Conservation (phyloP, 2,113 vertebrate species). For the Peromyscus polionotus region DNA sequence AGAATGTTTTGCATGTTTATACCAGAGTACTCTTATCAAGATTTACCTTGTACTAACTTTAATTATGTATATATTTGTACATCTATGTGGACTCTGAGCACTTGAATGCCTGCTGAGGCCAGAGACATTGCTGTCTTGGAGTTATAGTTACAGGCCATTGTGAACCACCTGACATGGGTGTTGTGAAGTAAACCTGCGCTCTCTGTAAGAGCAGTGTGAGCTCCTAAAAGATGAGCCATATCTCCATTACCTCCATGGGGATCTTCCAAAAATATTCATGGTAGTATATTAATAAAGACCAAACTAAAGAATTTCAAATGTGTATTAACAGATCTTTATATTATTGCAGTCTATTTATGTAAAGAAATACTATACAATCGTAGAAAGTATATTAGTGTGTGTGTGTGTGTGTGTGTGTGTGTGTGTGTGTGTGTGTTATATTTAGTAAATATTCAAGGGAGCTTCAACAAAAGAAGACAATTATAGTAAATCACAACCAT, state of each 20-base stretch:
- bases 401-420: no score
- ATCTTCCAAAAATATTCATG: neutral
- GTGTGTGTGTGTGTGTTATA: neutral
- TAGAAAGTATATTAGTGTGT: neutral
- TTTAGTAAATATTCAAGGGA: neutral
- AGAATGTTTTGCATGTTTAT: neutral
- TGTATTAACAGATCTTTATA: neutral
- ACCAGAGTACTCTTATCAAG: neutral
- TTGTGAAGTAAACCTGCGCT: neutral
- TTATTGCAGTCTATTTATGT: neutral
- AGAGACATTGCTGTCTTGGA: neutral
- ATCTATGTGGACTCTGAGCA: neutral
- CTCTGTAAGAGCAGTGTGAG: neutral
- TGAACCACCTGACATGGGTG: neutral
- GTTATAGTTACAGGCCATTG: neutral
- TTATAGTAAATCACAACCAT: neutral
- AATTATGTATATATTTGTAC: neutral
- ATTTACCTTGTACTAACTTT: neutral
- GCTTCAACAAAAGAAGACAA: neutral
- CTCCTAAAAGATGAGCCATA: neutral
- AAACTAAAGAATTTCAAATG: neutral
- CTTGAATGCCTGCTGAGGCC: no score
- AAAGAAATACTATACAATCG: neutral
- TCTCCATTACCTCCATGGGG: neutral
- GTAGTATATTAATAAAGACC: slow-evolving; percentile 25